phyloP scores from a whole-genome alignment of 2,113 vertebrate genomes.

The Corythornis madagascariensis region DNA sequence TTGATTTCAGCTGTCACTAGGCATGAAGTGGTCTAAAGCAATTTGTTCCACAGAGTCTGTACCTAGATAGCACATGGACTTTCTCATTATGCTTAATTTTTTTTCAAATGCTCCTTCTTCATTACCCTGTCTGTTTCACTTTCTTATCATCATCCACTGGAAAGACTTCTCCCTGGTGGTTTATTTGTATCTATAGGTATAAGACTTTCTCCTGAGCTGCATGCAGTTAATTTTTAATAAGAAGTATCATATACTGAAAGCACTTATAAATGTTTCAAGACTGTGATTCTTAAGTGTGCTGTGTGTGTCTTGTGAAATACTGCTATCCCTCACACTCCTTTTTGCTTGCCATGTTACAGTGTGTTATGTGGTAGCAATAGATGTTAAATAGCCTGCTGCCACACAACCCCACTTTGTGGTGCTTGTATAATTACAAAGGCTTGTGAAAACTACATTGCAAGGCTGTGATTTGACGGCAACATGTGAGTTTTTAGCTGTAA shows the following conservation, averaged over 20 bases:
- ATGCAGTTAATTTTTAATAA: background rate
- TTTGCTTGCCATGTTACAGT: background rate
- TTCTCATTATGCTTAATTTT: background rate
- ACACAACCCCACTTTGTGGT: background rate
- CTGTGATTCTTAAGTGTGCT: background rate
- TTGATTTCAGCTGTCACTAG: background rate
- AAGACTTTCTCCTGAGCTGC: background rate
- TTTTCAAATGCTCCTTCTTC: background rate
- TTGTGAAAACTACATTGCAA: conserved; percentile 24
- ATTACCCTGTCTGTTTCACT: background rate
- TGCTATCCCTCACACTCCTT: background rate
- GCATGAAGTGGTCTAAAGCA: background rate
- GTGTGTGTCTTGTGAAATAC: background rate
- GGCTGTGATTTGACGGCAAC: conserved; percentile 39
- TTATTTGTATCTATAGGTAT: background rate
- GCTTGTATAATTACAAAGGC: conserved; percentile 30
- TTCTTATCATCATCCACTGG: background rate
- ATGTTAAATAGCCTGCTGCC: conserved; percentile 17
- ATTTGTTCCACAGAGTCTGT: background rate
- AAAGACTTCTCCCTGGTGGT: background rate
- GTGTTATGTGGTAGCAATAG: background rate
- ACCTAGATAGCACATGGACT: background rate
- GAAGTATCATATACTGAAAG: background rate
- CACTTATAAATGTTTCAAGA: background rate
- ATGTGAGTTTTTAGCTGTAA: conserved; percentile 9